phyloP scores from a whole-genome alignment of 2,113 vertebrate species.

The Xenopus borealis region DNA sequence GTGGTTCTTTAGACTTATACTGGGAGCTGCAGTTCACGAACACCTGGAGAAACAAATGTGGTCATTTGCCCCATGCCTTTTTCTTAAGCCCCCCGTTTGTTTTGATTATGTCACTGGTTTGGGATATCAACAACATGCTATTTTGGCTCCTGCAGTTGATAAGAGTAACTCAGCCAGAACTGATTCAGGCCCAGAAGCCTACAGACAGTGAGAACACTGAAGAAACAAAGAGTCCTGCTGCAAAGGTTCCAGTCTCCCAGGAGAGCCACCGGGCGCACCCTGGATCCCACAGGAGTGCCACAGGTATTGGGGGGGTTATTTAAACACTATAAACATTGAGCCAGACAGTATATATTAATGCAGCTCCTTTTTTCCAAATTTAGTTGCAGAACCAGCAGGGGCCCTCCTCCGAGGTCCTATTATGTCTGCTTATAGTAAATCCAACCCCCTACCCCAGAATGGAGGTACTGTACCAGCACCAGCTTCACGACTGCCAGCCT shows the following conservation, averaged over 20 bases:
- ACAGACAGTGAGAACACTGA: slow-evolving; percentile 78
- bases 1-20: too few species aligned
- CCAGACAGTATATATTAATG: not conserved
- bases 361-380: slow-evolving; percentile 49
- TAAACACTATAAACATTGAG: too few species aligned
- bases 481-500: slow-evolving; percentile 87
- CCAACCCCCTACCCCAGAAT: slow-evolving; percentile 55
- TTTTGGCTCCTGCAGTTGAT: slow-evolving; percentile 72
- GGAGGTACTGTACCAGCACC: slow-evolving; percentile 67
- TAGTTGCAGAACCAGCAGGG: slow-evolving; percentile 57
- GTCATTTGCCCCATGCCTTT: too few species aligned
- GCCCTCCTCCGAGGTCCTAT: slow-evolving; percentile 55
- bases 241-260: slow-evolving; percentile 37
- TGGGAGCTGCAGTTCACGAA: too few species aligned
- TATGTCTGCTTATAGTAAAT: slow-evolving; percentile 67
- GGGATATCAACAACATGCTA: too few species aligned
- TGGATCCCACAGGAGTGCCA: slow-evolving; percentile 54
- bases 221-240: slow-evolving; percentile 61
- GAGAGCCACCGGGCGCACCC: slow-evolving; percentile 66
- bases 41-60: too few species aligned
- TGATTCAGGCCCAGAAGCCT: slow-evolving; percentile 87
- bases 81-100: too few species aligned
- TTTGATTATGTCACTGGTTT: too few species aligned
- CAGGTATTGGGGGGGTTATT: slow-evolving; percentile 48
- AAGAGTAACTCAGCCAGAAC: slow-evolving; percentile 86